phyloP scores from a whole-genome alignment of 2,797 vertebrate genomes.

The Hippopotamyrus pictus region DNA sequence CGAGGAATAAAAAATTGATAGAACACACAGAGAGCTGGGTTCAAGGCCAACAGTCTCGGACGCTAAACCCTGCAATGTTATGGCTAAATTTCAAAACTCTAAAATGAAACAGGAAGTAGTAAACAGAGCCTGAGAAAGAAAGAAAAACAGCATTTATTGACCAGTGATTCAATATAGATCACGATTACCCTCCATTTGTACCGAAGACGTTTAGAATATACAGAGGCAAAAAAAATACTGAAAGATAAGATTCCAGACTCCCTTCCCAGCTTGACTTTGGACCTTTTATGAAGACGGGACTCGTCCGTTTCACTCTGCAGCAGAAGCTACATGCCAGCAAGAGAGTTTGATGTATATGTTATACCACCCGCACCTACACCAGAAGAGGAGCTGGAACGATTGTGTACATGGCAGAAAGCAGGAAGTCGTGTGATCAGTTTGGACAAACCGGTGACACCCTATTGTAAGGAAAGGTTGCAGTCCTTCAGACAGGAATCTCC shows the following conservation, averaged over 20 bases:
- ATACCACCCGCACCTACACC: not conserved
- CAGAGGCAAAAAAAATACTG: not conserved
- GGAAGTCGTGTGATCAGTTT: not conserved
- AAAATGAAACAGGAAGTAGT: not conserved
- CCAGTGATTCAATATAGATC: not conserved
- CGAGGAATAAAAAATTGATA: not conserved
- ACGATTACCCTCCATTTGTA: not conserved
- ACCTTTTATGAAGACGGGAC: not conserved
- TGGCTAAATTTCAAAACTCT: not conserved
- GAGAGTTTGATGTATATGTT: not conserved
- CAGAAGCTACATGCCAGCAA: too few species aligned
- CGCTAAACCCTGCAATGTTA: not conserved
- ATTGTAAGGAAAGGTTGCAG: not conserved
- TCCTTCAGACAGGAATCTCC: not conserved
- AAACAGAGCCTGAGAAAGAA: not conserved
- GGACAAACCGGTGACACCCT: not conserved
- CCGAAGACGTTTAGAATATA: not conserved
- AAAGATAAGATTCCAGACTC: not conserved
- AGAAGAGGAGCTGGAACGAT: not conserved
- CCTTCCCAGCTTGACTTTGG: not conserved
- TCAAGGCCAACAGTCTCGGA: not conserved
- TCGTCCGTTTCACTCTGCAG: not conserved
- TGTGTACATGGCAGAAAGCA: not conserved
- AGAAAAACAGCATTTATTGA: not conserved
- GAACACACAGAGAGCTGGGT: not conserved